A percentile compares a stretch with the other conserved stretches of the same genome.
Conservation (phyloP, 1,140 invertebrate genomes). For the Lepidotrigona ventralis region DNA sequence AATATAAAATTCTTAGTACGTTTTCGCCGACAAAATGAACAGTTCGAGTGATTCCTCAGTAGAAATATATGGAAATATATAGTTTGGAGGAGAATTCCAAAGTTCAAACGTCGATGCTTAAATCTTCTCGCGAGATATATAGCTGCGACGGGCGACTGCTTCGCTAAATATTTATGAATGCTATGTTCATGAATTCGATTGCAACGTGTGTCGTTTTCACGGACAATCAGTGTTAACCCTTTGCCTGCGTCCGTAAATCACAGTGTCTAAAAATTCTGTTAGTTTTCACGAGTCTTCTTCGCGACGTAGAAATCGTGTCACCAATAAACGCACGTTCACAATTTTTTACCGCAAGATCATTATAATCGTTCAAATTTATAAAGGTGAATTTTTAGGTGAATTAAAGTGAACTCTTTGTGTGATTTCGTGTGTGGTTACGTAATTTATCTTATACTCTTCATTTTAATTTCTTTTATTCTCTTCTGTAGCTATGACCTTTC, state of each 20-base stretch:
- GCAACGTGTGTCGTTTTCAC: slow-evolving; percentile 1
- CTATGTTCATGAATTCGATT: slow-evolving; percentile 30
- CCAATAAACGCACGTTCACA: too few species aligned
- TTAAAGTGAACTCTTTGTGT: neutral
- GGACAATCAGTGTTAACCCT: neutral
- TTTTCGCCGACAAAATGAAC: neutral
- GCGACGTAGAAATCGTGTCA: neutral
- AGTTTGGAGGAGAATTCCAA: neutral
- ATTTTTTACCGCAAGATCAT: too few species aligned
- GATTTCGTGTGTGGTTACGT: neutral
- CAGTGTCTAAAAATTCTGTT: neutral
- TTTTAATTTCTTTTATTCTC: neutral
- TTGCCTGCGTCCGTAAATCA: neutral
- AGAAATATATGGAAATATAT: neutral
- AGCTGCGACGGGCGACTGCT: neutral
- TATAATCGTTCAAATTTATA: too few species aligned
- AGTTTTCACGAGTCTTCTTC: neutral
- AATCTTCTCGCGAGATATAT: neutral
- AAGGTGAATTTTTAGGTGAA: too few species aligned
- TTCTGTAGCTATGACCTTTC: neutral
- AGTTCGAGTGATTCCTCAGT: neutral
- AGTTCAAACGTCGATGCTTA: slow-evolving; percentile 3
- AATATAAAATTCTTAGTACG: neutral
- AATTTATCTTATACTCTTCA: neutral
- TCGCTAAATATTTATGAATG: slow-evolving; percentile 32